phyloP scores from a whole-genome alignment of 2,888 invertebrate species.

The Thera britannica region DNA sequence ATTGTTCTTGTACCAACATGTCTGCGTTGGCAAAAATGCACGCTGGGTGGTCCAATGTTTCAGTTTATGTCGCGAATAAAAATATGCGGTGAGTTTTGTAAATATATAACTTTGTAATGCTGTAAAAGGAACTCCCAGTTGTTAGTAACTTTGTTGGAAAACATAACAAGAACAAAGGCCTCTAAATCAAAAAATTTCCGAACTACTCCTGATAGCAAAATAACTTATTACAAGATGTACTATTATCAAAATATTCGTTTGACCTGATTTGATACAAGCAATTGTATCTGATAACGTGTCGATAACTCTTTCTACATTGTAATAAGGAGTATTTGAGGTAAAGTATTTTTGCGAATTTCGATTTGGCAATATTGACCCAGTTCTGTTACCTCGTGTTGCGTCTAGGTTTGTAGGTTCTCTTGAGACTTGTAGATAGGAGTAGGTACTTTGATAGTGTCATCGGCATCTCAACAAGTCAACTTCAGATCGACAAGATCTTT shows the following conservation, averaged over 20 bases:
- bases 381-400: conserved; percentile 52
- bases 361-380: conserved; percentile 57
- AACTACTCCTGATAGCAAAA: conserved; percentile 16
- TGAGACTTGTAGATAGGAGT: conserved; percentile 22
- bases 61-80: conserved; percentile 53
- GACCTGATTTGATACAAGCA: conserved; percentile 68
- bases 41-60: conserved; percentile 58
- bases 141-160: conserved; percentile 43
- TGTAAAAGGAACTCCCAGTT: conserved; percentile 4
- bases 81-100: conserved; percentile 57
- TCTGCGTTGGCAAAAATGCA: conserved; percentile 37
- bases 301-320: conserved; percentile 41
- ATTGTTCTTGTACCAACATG: conserved; percentile 25
- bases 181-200: not conserved
- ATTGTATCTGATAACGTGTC: conserved; percentile 59
- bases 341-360: conserved; percentile 35
- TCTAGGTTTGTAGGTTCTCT: conserved; percentile 51
- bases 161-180: not conserved
- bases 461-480: conserved; percentile 15
- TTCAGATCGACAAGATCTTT: conserved; percentile 16
- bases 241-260: conserved; percentile 67
- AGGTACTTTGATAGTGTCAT: conserved; percentile 22
- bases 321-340: conserved; percentile 47
- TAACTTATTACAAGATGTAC: conserved; percentile 52
- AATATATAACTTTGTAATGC: conserved; percentile 54